These are phyloP conservation scores for Luperina nickerlii DNA, from an alignment of 2,888 invertebrate species.

Conservation along the genomic window DNA sequence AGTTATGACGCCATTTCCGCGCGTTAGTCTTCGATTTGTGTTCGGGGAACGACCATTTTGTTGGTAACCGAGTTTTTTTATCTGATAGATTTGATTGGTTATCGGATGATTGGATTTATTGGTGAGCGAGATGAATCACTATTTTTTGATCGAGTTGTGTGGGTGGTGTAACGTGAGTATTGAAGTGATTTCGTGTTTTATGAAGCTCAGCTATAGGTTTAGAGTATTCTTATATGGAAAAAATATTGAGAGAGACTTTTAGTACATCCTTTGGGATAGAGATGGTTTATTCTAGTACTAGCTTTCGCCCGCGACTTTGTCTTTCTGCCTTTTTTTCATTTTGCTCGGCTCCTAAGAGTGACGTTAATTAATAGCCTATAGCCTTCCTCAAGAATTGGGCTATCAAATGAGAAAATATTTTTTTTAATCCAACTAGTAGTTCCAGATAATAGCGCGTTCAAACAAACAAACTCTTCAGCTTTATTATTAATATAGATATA, in stretches of 20 bases:
- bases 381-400: too few relatives aligned
- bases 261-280: too few relatives aligned
- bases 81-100: slow-evolving; percentile 24
- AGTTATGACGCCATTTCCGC: slow-evolving; percentile 71
- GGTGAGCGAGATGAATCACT: slow-evolving; percentile 1
- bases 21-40: slow-evolving; percentile 56
- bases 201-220: too few relatives aligned
- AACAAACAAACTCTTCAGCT: too few relatives aligned
- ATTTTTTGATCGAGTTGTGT: background rate
- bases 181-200: background rate
- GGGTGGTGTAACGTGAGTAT: background rate
- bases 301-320: too few relatives aligned
- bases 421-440: too few relatives aligned
- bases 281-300: background rate
- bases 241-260: background rate
- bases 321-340: too few relatives aligned
- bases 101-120: slow-evolving; percentile 26
- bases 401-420: too few relatives aligned
- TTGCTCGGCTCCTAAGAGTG: too few relatives aligned
- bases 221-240: background rate
- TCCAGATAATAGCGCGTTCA: too few relatives aligned
- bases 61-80: slow-evolving; percentile 30
- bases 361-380: too few relatives aligned
- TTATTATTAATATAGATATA: too few relatives aligned
- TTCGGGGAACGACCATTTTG: slow-evolving; percentile 43